Conservation (phyloP, 2,888 invertebrate species). For the Dastarcus helophoroides region DNA sequence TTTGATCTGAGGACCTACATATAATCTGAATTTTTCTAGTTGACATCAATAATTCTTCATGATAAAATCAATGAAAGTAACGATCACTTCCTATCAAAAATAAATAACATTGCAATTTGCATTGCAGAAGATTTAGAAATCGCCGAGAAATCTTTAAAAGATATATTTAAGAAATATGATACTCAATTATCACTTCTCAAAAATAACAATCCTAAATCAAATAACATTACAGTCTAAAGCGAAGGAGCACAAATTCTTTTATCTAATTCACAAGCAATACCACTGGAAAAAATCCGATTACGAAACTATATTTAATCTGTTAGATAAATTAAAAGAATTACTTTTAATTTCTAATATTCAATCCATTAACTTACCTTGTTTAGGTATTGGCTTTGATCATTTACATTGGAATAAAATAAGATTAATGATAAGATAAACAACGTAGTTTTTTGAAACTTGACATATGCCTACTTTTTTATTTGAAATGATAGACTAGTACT, state of each 20-base stretch:
- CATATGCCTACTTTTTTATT: too few relatives aligned
- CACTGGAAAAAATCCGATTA: background rate
- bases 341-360: background rate
- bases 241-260: background rate
- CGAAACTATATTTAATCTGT: background rate
- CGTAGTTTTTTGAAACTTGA: too few relatives aligned
- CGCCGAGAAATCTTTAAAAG: background rate
- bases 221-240: background rate
- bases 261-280: slow-evolving; percentile 1
- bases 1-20: too few relatives aligned
- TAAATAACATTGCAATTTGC: slow-evolving; percentile 1
- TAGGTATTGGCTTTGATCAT: slow-evolving; percentile 1
- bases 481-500: too few relatives aligned
- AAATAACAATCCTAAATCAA: background rate
- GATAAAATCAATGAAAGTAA: background rate
- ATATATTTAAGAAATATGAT: background rate
- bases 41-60: background rate
- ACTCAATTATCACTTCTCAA: background rate
- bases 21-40: too few relatives aligned
- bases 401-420: slow-evolving; percentile 7
- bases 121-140: background rate
- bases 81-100: background rate
- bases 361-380: background rate
- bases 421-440: slow-evolving; percentile 13
- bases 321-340: background rate